Base-by-base conservation (phyloP, 2,113 vertebrate species). In the Hippocampus abdominalis region DNA sequence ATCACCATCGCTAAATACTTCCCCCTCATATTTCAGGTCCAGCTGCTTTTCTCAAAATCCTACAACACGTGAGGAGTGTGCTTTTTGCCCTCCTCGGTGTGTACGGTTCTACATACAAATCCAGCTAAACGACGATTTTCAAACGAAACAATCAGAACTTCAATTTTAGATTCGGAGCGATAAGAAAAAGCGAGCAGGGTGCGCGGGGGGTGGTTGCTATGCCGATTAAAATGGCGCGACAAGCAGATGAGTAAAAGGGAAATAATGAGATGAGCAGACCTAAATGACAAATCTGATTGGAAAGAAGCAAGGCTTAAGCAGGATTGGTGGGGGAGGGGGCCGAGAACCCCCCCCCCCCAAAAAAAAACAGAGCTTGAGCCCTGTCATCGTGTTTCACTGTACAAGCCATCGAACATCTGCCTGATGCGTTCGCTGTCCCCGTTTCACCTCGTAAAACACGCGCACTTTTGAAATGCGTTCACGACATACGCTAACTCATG, bases 351-450 rank as follows among this genome's bases (percentile, higher is more conserved):
- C n/a, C n/a, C n/a, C n/a, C n/a, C n/a, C n/a, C n/a, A n/a, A 71
- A 32, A 32, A 32, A 32, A 32, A 32, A 36, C 32, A 36, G 62
- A 64, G 64, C 65, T 27, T 16, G 73, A 46, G 71, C 16, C 70
- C 20, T 72, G 64, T 64, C n/a, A 40, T 39, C 51, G 48, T 27
- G 51, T 53, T 25, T 63, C 21, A 73, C 69, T 78, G 71, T 76
- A 66, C 69, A 80, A 82, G 76, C 80, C 72, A 77, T 81, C 69
- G n/a, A 81, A 75, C 84, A 84, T 84, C 80, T 86, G 83, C 70
- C 29, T 70, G 73, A 76, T 79, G 49, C 72, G 75, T 74, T 80
- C 48, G 75, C 27, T 72, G 78, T 82, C 80, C 81, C 72, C 29
- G 57, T 48, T 25, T 77, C 79, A 86, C 75, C 75, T 64, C 21